phyloP scores from a whole-genome alignment of 1,140 invertebrate species.

The Drosophila ironensis region DNA sequence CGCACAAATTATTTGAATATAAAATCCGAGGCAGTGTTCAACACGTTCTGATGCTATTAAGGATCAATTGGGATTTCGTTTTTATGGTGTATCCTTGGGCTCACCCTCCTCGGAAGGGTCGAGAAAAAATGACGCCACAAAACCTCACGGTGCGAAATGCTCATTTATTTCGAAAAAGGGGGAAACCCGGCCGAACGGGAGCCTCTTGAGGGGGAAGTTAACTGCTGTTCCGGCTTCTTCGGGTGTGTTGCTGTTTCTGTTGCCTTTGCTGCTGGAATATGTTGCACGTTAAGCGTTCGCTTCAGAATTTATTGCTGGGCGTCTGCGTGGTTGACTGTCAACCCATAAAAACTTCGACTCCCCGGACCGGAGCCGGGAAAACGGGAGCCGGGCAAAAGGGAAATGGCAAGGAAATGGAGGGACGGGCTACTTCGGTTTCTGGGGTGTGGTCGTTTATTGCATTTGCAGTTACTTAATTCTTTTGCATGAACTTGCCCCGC shows the following conservation, averaged over 20 bases:
- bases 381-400: background rate
- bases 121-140: constrained; percentile 69
- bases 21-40: background rate
- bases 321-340: constrained; percentile 73
- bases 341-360: constrained; percentile 66
- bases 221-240: constrained; percentile 24
- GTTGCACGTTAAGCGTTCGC: constrained; percentile 72
- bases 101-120: constrained; percentile 1
- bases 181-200: constrained; percentile 5
- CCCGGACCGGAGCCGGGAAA: background rate
- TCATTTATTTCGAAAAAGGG: constrained; percentile 62
- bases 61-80: background rate
- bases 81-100: constrained; percentile 10
- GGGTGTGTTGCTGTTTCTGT: constrained; percentile 1
- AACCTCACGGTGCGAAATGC: constrained; percentile 65
- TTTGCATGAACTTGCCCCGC: constrained; percentile 77
- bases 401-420: no score
- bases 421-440: background rate
- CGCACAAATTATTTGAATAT: no score
- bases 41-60: background rate
- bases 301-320: constrained; percentile 69
- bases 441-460: constrained; percentile 64
- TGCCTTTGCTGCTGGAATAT: constrained; percentile 48
- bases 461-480: constrained; percentile 78
- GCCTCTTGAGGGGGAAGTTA: constrained; percentile 37